Percentiles rank a stretch among this genome's conserved stretches.
These are phyloP conservation scores for Trisateles emortualis DNA, from an alignment of 2,888 invertebrate genomes.

Conservation along the genomic window DNA sequence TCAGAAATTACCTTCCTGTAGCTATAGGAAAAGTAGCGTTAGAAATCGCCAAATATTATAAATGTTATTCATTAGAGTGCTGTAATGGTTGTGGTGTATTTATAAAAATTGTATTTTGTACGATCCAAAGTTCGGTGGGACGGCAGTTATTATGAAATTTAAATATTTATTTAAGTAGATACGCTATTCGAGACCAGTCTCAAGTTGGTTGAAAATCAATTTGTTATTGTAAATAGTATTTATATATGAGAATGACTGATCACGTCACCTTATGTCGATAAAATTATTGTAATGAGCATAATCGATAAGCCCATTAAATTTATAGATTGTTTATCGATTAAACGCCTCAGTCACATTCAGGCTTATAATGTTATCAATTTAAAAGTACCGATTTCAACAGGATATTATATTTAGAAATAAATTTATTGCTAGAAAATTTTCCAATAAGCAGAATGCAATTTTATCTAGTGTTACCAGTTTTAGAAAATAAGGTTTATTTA, in stretches of 20 bases:
- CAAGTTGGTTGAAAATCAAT: constrained; percentile 67
- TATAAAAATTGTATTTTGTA: constrained; percentile 22
- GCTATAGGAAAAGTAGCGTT: background rate
- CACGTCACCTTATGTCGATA: constrained; percentile 56
- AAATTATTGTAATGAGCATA: constrained; percentile 16
- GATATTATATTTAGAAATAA: background rate
- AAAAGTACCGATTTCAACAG: constrained; percentile 1
- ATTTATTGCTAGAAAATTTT: background rate
- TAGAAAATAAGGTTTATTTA: too few species aligned
- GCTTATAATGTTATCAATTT: constrained; percentile 17
- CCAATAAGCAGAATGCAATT: too few species aligned
- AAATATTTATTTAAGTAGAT: constrained; percentile 56
- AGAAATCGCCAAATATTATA: background rate
- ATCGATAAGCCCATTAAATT: constrained; percentile 14
- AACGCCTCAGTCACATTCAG: constrained; percentile 16
- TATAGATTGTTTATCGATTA: constrained; percentile 13
- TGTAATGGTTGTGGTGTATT: background rate
- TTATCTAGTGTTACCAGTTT: too few species aligned
- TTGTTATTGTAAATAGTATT: constrained; percentile 76
- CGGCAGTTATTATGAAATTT: constrained; percentile 41
- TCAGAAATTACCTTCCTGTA: background rate
- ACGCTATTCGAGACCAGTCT: constrained; percentile 56
- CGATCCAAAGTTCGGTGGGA: constrained; percentile 48
- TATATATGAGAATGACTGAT: constrained; percentile 69
- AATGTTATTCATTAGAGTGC: background rate